Base-by-base conservation (phyloP, 2,113 vertebrate species). In the Cnemophilus loriae region DNA sequence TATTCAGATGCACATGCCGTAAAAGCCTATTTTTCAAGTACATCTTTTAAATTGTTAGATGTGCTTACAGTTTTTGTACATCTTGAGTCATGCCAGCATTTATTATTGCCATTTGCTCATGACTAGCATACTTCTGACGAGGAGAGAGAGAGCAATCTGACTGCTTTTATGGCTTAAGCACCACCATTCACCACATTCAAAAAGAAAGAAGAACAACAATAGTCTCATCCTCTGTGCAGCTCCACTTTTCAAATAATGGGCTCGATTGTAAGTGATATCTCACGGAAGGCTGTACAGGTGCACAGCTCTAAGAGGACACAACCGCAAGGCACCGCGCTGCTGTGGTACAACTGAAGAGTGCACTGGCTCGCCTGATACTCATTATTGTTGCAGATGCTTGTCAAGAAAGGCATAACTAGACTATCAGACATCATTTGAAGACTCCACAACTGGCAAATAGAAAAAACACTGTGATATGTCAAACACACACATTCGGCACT, bases 1-100 rank as follows among this genome's bases (percentile, higher is more conserved):
- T 1, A 61, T 11, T 61, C 22, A 87, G 27, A 11, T 16, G 9
- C 12, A 32, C 0, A 0, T 49, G 9, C 6, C 27, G 33, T 61
- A 61, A 87, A 92, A 89, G 16, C 7, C 7, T 55, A 23, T 52
- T 78, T 92, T 83, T 83, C 44, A 82, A 82, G 63, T 37, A 19
- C 9, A 23, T 55, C 18, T 74, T 91, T 59, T 78, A 81, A 47
- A 7, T 57, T 94, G 6, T n/a, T 84, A 52, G 11, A 55, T 21
- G 4, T 57, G 13, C 32, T 92, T 64, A 37, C 35, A 44, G 21
- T 12, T 87, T 70, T 84, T 49, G 7, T 14, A 65, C 19, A 77
- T 83, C 55, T 70, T 80, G 37, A 81, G 47, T 90, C 47, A 82
- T 26, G 37, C 13, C 16, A 63, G 41, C 30, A 37, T 52, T 75